Evolutionary conservation across 2,113 vertebrate species (phyloP).

Genomic region (Castor canadensis): DNA sequence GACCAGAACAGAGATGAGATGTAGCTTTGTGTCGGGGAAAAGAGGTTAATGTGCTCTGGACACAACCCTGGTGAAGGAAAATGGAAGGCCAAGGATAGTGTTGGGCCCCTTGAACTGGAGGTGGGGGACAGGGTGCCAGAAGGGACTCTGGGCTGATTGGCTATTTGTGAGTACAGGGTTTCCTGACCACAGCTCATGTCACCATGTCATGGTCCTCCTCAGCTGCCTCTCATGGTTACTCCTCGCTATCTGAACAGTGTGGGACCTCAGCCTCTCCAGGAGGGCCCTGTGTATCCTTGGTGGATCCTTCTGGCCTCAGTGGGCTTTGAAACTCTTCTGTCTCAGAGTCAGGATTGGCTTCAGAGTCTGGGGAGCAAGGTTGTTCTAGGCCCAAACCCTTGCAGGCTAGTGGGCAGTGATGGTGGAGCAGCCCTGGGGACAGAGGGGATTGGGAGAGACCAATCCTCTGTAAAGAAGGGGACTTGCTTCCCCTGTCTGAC

Average conservation of each 20-base stretch:
- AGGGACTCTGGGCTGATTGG: neutral
- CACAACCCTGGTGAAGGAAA: neutral
- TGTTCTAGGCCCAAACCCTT: neutral
- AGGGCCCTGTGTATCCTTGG: neutral
- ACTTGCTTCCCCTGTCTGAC: neutral
- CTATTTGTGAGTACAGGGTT: neutral
- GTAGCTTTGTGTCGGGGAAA: neutral
- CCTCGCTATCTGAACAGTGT: neutral
- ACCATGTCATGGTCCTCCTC: neutral
- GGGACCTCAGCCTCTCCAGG: neutral
- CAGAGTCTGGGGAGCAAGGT: neutral
- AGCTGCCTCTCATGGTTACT: neutral
- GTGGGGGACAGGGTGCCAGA: neutral
- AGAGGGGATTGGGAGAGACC: neutral
- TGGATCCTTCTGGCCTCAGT: neutral
- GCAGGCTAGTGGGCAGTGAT: neutral
- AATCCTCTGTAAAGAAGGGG: neutral
- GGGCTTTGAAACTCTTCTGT: neutral
- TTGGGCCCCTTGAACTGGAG: too few relatives aligned
- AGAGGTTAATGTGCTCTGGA: neutral
- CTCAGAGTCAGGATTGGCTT: neutral
- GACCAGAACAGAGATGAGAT: neutral
- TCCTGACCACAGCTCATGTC: neutral
- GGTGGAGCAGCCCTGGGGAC: neutral
- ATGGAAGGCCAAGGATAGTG: neutral